Percentiles rank a stretch among this genome's conserved stretches.
Conservation (phyloP, 2,888 invertebrate species). For the Folsomia candida region DNA sequence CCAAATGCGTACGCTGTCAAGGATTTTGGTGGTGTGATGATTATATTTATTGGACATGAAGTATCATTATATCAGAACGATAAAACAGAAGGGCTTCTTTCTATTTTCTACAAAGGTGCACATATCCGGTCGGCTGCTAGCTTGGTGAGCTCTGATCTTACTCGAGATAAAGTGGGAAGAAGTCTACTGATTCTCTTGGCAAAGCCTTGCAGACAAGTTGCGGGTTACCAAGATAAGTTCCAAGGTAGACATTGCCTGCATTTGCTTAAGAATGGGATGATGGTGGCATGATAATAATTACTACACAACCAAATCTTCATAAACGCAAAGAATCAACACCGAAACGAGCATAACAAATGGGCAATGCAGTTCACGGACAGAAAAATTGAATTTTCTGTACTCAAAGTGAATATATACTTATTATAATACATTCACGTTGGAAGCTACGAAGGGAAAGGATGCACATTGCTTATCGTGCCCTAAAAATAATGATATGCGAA, state of each 20-base stretch:
- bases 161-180: conserved; percentile 8
- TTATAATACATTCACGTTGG: too few relatives aligned
- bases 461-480: neutral
- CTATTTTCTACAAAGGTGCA: neutral
- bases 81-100: conserved; percentile 6
- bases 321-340: neutral
- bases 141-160: conserved; percentile 2
- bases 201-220: conserved; percentile 2
- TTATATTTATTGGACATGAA: conserved; percentile 20
- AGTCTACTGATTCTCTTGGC: neutral
- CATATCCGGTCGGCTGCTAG: conserved; percentile 36
- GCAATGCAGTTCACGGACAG: neutral
- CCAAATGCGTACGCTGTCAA: too few relatives aligned
- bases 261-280: neutral
- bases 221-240: conserved; percentile 35
- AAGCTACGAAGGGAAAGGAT: neutral
- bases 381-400: neutral
- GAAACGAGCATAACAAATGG: neutral
- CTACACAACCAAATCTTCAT: too few relatives aligned
- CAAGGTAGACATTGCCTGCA: conserved; percentile 30
- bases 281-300: neutral
- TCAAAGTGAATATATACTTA: neutral
- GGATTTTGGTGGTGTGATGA: conserved; percentile 19
- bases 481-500: conserved; percentile 6
- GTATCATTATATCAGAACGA: conserved; percentile 1